phyloP scores from a whole-genome alignment of 2,113 vertebrate genomes.

The Urocolius indicus region DNA sequence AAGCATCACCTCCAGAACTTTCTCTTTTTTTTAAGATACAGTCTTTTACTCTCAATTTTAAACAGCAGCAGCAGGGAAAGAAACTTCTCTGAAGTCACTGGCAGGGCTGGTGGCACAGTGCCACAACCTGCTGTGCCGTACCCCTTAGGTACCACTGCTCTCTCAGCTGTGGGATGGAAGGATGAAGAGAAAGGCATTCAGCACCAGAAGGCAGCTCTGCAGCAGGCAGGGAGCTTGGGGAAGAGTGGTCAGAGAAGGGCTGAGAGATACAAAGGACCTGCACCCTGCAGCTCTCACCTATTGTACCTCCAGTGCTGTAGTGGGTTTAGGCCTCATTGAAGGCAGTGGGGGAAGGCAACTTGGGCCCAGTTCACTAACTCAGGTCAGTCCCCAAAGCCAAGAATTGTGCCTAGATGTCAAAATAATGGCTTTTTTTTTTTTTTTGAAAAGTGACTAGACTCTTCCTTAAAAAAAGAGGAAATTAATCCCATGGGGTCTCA shows the following conservation, averaged over 20 bases:
- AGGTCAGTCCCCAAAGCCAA: neutral
- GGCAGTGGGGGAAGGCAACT: accelerated
- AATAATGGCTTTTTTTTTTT: neutral
- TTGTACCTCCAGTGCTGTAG: accelerated
- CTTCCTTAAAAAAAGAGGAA: neutral
- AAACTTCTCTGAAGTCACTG: neutral
- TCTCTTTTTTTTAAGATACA: neutral
- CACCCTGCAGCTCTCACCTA: neutral
- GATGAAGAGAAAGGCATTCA: neutral
- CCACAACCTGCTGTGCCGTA: accelerated
- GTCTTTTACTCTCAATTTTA: neutral
- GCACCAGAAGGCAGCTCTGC: accelerated
- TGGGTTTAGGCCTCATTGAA: neutral
- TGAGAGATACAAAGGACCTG: neutral
- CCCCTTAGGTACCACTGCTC: neutral
- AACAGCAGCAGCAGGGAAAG: neutral
- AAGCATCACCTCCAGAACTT: neutral
- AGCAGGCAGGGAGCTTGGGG: too few species aligned
- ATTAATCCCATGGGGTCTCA: neutral
- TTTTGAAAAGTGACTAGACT: neutral
- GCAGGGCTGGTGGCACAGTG: neutral
- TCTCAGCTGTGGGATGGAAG: neutral
- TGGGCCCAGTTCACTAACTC: neutral
- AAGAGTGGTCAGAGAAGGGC: neutral
- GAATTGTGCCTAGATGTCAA: neutral